Percentiles rank a stretch among this genome's conserved stretches.
phyloP scores from a whole-genome alignment of 2,113 vertebrate species.

The Verasper variegatus region DNA sequence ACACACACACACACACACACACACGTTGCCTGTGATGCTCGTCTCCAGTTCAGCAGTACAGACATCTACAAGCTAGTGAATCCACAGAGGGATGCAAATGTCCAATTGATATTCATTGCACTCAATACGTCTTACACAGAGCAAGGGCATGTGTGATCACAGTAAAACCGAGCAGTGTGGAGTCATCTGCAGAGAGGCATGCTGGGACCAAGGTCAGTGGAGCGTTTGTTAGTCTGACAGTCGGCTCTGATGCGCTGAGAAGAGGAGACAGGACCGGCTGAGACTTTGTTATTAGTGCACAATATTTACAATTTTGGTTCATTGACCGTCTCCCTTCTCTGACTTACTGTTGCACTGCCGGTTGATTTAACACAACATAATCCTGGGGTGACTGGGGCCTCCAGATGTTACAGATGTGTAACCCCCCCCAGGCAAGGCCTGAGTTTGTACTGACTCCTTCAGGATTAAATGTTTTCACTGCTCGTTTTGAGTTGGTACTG shows the following conservation, averaged over 20 bases:
- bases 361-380: too few species aligned
- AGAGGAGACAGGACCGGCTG: neutral
- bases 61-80: conserved; percentile 45
- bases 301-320: neutral
- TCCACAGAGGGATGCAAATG: conserved; percentile 73
- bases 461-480: too few species aligned
- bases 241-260: conserved; percentile 2
- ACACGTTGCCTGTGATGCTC: conserved; percentile 28
- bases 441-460: too few species aligned
- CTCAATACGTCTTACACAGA: conserved; percentile 49
- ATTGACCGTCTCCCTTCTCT: too few species aligned
- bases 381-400: too few species aligned
- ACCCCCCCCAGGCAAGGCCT: too few species aligned
- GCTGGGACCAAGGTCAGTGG: conserved; percentile 9
- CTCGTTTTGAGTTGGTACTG: too few species aligned
- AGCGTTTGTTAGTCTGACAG: conserved; percentile 27
- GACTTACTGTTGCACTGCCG: neutral
- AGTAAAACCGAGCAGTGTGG: conserved; percentile 36
- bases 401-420: too few species aligned
- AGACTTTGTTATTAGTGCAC: conserved; percentile 10
- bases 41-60: conserved; percentile 54
- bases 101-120: conserved; percentile 73
- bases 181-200: conserved; percentile 25
- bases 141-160: conserved; percentile 64
- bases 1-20: neutral